Percentiles rank a stretch among this genome's conserved stretches.
These are phyloP conservation scores for Drosophila koepferae DNA, from an alignment of 2,888 invertebrate species.

Conservation along the genomic window DNA sequence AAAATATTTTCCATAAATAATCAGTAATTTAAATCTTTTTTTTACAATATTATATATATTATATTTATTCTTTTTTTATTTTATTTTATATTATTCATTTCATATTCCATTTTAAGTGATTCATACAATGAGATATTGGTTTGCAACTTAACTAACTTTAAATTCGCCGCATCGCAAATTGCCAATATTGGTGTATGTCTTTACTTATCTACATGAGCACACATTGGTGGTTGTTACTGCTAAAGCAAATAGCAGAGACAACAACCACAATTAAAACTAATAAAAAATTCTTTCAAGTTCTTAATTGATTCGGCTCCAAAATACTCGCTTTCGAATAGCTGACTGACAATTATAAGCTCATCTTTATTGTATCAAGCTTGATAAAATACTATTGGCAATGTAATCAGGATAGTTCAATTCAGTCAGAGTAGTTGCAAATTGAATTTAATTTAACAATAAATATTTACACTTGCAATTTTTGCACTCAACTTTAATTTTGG, in stretches of 20 bases:
- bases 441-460: background rate
- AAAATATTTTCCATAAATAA: no score
- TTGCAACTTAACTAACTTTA: background rate
- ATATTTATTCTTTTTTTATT: no score
- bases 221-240: conserved; percentile 6
- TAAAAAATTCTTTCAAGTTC: background rate
- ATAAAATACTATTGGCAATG: no score
- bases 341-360: background rate
- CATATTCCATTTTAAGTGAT: no score
- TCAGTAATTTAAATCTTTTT: no score
- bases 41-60: no score
- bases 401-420: no score
- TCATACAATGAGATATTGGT: background rate
- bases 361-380: no score
- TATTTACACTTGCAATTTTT: conserved; percentile 1
- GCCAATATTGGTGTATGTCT: background rate
- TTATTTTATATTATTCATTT: no score
- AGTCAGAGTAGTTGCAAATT: background rate
- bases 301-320: background rate
- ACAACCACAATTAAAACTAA: background rate
- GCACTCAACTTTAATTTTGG: background rate
- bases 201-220: conserved; percentile 2
- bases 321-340: background rate
- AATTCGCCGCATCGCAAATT: background rate
- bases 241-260: conserved; percentile 2